Evolutionary conservation across 2,797 vertebrate species (phyloP).

Genomic region (Falco naumanni): DNA sequence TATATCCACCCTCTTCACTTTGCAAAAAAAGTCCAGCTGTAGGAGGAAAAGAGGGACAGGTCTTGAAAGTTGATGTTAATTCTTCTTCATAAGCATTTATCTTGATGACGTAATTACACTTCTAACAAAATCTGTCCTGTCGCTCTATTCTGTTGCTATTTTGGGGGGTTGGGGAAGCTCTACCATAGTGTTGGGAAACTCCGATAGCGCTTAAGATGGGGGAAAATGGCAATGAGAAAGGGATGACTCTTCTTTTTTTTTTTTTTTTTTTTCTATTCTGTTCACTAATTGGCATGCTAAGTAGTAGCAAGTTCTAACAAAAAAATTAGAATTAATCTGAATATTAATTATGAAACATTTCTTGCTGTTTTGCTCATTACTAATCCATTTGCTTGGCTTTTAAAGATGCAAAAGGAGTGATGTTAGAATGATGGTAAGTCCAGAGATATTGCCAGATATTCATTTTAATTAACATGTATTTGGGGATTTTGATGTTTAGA

Average conservation of each 20-base stretch:
- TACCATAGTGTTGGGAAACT: not conserved
- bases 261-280: not conserved
- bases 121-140: not conserved
- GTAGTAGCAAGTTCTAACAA: constrained; percentile 6
- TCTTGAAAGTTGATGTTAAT: not conserved
- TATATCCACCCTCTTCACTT: not conserved
- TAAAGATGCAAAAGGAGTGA: constrained; percentile 84
- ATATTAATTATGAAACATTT: constrained; percentile 51
- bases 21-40: not conserved
- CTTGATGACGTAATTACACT: not conserved
- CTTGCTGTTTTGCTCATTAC: constrained; percentile 71
- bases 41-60: not conserved
- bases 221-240: not conserved
- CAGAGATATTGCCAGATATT: not conserved
- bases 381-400: constrained; percentile 76
- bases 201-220: not conserved
- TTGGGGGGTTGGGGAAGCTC: not conserved
- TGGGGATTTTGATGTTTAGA: not conserved
- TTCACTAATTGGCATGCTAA: constrained; percentile 44
- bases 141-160: not conserved
- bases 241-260: not conserved
- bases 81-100: not conserved
- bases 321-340: constrained; percentile 30
- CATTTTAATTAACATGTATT: not conserved
- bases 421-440: constrained; percentile 83